Base-by-base conservation (phyloP, 1,140 invertebrate genomes). In the Probaryconus sp. region DNA sequence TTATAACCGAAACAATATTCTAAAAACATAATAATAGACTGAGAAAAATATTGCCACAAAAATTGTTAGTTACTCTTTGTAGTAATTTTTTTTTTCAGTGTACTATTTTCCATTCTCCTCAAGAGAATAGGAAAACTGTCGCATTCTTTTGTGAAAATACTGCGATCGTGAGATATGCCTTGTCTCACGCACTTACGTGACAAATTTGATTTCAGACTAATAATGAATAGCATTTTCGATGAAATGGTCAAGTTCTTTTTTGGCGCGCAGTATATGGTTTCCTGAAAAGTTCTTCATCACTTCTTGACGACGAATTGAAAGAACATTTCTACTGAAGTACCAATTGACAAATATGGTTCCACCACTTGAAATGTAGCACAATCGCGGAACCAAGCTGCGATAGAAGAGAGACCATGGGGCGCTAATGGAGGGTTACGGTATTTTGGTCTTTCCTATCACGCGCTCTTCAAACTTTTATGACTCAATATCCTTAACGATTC, bases 401-500 rank as follows among this genome's bases (percentile, higher is more conserved):
- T n/a, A n/a, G 50, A 61, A 38, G 35, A 28, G 43, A 37, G 42
- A 9, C 31, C 21, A 38, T 40, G 33, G 56, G 43, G 56, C 31
- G 56, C 43, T 61, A 61, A 48, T 61, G 45, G 56, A 50, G 56
- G 56, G 56, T 38, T 47, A 60, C 38, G 56, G 37, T 60, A 60
- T 60, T 60, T 60, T 60, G 42, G 55, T 35, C 55, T 37, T 60
- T 47, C 55, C 42, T 60, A 60, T 60, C 55, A 47, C 55, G 55
- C 31, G n/a, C 55, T 47, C 55, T 37, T 47, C 55, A 60, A 60
- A 60, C 55, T 47, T 47, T 60, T 60, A 60, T 60, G 55, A 60
- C 47, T 60, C 42, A 60, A 60, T 47, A 47, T 47, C 43, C 30
- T 60, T 60, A 60, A 60, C 42, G 42, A 43, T 60, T 58, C 26